These are phyloP conservation scores for Prionailurus viverrinus DNA, from an alignment of 2,113 vertebrate genomes.

Conservation along the genomic window DNA sequence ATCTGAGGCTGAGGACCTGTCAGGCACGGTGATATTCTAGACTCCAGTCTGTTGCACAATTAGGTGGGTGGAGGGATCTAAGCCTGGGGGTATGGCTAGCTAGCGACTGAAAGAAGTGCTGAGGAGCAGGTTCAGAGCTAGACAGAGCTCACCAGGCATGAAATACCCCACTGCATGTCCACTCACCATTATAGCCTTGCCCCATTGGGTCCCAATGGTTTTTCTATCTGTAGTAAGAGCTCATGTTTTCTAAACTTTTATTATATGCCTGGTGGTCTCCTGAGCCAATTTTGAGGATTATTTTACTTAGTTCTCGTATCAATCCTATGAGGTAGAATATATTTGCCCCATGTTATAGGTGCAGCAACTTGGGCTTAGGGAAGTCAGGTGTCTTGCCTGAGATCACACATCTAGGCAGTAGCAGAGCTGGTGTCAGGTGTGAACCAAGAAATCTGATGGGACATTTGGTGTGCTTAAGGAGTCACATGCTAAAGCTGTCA, in stretches of 20 bases:
- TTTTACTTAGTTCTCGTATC: background rate
- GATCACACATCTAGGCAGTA: background rate
- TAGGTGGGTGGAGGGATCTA: too few species aligned
- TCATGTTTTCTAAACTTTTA: background rate
- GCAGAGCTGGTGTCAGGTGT: background rate
- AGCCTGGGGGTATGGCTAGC: background rate
- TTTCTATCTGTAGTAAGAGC: background rate
- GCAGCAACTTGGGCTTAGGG: background rate
- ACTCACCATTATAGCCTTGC: background rate
- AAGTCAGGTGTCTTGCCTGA: background rate
- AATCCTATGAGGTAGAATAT: background rate
- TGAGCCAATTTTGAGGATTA: background rate
- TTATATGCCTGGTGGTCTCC: background rate
- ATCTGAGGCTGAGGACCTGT: background rate
- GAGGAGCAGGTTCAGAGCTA: background rate
- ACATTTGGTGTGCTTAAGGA: background rate
- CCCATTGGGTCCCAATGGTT: rapidly evolving
- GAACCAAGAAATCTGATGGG: background rate
- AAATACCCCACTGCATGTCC: background rate
- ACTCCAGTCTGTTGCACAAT: background rate
- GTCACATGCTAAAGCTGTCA: background rate
- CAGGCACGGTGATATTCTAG: background rate
- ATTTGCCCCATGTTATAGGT: background rate
- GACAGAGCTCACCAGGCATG: background rate
- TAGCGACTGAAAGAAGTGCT: background rate